Evolutionary conservation across 2,797 vertebrate species (phyloP).

Genomic region (Pterois miles): DNA sequence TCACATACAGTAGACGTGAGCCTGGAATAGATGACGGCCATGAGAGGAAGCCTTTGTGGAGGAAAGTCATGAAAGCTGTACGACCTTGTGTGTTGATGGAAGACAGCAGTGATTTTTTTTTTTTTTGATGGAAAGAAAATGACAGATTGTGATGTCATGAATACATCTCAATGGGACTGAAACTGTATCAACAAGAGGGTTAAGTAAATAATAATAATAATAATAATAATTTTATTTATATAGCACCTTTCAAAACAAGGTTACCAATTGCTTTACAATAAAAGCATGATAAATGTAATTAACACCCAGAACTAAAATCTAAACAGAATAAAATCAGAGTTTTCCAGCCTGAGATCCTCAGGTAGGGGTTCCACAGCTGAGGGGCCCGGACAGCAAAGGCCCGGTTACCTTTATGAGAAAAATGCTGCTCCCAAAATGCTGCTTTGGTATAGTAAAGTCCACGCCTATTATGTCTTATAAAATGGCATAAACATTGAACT

Average conservation of each 20-base stretch:
- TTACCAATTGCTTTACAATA: no score
- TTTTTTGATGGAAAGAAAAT: not conserved
- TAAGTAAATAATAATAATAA: no score
- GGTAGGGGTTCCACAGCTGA: no score
- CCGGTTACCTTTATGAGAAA: no score
- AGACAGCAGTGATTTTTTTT: not conserved
- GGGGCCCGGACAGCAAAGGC: no score
- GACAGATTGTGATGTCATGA: not conserved
- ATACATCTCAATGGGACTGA: not conserved
- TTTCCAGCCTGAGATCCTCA: no score
- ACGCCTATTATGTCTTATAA: not conserved
- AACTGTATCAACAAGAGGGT: not conserved
- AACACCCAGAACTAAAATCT: no score
- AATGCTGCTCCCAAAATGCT: no score
- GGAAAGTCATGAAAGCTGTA: not conserved
- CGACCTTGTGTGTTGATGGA: conserved; percentile 26
- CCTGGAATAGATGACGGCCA: not conserved
- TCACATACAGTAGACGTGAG: not conserved
- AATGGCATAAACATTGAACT: conserved; percentile 13
- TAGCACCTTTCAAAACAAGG: no score
- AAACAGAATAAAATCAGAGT: no score
- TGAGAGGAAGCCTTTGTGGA: conserved; percentile 21
- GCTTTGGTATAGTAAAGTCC: not conserved
- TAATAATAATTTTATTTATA: no score
- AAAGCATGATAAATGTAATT: no score